Base-by-base conservation (phyloP, 2,888 invertebrate species). In the Diarsia rubi region DNA sequence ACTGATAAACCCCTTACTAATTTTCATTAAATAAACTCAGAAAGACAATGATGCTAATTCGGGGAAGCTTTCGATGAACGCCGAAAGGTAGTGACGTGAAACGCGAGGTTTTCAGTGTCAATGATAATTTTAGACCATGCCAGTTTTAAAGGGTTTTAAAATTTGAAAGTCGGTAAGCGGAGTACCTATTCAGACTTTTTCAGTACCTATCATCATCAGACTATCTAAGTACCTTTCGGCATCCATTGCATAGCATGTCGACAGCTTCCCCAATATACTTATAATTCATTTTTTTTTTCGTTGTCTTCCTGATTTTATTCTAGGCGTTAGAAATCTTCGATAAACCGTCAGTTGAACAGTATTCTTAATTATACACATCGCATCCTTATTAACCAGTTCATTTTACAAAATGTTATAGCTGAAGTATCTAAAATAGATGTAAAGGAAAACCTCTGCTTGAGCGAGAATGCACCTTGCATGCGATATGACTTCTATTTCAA, bases 321-420 rank as follows among this genome's bases (percentile, higher is more conserved):
- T 31, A 14, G 19, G n/a, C 31, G 52, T 24, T 12, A 16, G 14
- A 27, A 57, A 64, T 64, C 6, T 27, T 37, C 37, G 37, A 57
- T 42, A 0, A 4, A 3, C 16, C 19, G 16, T 19, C 24, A 12
- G 3, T 16, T 11, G 24, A 21, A 42, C 44, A 5, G 16, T 44
- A 68, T 21, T 54, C 19, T 66, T 68, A 37, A 44, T 19, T 52
- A 49, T 5, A 57, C 19, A 14, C 37, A 52, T 57, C 3, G 11
- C 45, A 78, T 70, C 71, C 65, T 31, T 65, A 60, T 47, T 60
- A 21, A 60, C 21, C 5, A 24, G 21, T 16, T 45, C 54, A 21
- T 31, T 31, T 60, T 42, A 60, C 5, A 59, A 52, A 69, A 64
- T 63, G 21, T 64, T 49, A 49, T n/a, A 78, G 47, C 21, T 79